Evolutionary conservation across 1,140 invertebrate genomes (phyloP).

Genomic region (Leptestheria dahalacensis): DNA sequence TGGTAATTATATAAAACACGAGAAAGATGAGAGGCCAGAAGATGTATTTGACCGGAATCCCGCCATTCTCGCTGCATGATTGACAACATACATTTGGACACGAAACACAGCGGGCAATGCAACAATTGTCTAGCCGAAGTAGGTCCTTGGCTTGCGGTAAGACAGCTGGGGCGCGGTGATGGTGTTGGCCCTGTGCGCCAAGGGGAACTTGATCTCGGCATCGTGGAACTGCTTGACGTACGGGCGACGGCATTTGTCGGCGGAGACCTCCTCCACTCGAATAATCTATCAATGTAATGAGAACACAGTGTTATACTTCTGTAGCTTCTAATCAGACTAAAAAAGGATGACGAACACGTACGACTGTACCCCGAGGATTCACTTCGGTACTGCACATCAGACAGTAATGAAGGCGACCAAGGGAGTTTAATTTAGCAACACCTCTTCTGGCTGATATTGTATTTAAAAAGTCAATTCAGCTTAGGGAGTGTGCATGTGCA

Average conservation of each 20-base stretch:
- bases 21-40: not conserved
- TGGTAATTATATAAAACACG: too few relatives aligned
- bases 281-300: conserved; percentile 65
- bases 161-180: conserved; percentile 66
- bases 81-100: not conserved
- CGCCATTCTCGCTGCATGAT: not conserved
- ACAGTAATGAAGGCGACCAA: conserved; percentile 18
- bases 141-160: conserved; percentile 80
- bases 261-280: conserved; percentile 79
- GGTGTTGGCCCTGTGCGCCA: conserved; percentile 80
- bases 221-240: conserved; percentile 98
- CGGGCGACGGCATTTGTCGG: conserved; percentile 73
- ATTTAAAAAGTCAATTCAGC: conserved; percentile 5
- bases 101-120: not conserved
- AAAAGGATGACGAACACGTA: not conserved
- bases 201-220: conserved; percentile 85
- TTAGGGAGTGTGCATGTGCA: not conserved
- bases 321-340: not conserved
- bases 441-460: not conserved
- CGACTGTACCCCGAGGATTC: conserved; percentile 18
- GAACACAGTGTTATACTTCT: not conserved
- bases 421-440: conserved; percentile 14
- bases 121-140: conserved; percentile 39
- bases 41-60: conserved; percentile 1
- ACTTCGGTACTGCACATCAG: conserved; percentile 15